phyloP scores from a whole-genome alignment of 2,113 vertebrate genomes.

The Rousettus leschenaultii region DNA sequence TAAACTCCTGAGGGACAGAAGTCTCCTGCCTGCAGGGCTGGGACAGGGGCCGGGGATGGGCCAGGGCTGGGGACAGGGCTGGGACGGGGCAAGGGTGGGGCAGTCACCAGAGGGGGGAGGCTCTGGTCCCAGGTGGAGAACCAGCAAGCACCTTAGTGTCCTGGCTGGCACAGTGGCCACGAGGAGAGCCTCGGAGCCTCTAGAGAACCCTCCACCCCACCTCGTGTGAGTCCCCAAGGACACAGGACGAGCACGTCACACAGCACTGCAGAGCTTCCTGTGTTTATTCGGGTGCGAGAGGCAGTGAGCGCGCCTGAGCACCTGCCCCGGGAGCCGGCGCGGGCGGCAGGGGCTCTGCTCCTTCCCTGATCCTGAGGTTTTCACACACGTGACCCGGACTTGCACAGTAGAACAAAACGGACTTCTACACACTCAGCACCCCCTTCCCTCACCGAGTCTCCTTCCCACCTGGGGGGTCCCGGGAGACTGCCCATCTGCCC shows the following conservation, averaged over 20 bases:
- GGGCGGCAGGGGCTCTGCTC: rapidly evolving
- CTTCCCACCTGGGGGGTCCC: background rate
- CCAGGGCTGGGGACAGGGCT: too few relatives aligned
- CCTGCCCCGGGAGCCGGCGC: rapidly evolving
- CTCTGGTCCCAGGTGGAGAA: background rate
- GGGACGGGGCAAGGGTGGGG: background rate
- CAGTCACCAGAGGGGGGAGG: background rate
- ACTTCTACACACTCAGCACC: background rate
- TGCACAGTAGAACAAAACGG: rapidly evolving
- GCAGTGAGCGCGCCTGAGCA: too few relatives aligned
- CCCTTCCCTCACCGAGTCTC: rapidly evolving
- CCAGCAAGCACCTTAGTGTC: background rate
- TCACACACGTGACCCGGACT: rapidly evolving
- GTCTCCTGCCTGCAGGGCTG: constrained; percentile 26
- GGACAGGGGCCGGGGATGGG: too few relatives aligned
- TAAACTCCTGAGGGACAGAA: constrained; percentile 70
- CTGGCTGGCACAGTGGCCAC: background rate
- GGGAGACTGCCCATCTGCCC: background rate
- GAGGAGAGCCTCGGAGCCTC: background rate
- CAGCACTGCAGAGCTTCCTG: rapidly evolving
- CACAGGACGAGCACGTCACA: background rate
- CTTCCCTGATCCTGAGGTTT: rapidly evolving
- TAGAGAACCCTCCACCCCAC: background rate
- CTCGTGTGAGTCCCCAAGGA: background rate
- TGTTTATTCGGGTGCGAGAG: background rate